These are phyloP conservation scores for Drosophila lacteicornis DNA, from an alignment of 1,140 invertebrate genomes.

Conservation along the genomic window DNA sequence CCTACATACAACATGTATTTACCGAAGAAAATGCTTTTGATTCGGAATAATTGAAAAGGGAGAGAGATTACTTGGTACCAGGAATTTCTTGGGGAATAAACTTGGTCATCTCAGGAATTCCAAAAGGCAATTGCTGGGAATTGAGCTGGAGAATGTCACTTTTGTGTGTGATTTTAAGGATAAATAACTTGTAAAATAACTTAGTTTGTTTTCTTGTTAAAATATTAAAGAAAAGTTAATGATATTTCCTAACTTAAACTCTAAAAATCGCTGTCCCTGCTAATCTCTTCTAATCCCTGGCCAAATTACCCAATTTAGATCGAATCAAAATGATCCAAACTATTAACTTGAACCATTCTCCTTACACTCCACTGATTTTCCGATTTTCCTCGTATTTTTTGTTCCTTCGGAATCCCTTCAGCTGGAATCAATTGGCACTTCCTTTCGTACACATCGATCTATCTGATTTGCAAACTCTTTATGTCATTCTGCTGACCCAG, in stretches of 20 bases:
- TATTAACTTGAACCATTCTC: slow-evolving; percentile 6
- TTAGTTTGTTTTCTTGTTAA: no score
- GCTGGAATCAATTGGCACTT: slow-evolving; percentile 17
- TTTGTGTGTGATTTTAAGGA: background rate
- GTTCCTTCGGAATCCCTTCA: background rate
- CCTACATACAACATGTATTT: background rate
- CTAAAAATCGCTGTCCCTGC: background rate
- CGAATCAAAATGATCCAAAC: background rate
- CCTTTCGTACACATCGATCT: slow-evolving; percentile 6
- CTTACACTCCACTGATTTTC: slow-evolving; percentile 16
- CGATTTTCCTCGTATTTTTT: background rate
- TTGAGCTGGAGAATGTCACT: background rate
- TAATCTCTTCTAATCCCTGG: background rate
- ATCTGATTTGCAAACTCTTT: slow-evolving; percentile 24
- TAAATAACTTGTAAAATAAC: background rate
- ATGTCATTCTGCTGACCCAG: slow-evolving; percentile 24
- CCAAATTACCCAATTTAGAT: slow-evolving; percentile 5
- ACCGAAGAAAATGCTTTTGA: slow-evolving; percentile 21
- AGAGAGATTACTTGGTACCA: background rate
- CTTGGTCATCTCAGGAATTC: background rate
- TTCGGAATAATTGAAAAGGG: slow-evolving; percentile 22
- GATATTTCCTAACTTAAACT: no score
- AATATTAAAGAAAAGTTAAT: background rate
- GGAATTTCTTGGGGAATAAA: background rate
- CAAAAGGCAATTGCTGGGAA: background rate